Base-by-base conservation (phyloP, 2,113 vertebrate genomes). In the Urocitellus parryii region DNA sequence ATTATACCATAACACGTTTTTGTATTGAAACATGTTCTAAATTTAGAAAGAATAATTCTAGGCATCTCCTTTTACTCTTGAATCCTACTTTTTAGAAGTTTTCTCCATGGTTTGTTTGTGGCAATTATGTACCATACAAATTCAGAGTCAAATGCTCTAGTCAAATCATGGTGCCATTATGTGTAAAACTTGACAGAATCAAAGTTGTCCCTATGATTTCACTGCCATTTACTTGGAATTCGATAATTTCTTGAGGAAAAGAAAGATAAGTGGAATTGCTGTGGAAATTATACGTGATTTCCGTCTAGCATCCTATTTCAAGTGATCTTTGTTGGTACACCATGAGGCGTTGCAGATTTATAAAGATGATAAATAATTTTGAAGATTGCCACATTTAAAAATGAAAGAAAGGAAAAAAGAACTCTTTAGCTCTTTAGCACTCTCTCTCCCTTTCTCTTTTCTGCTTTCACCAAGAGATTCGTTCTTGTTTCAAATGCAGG, bases 401-500 rank as follows among this genome's bases (percentile, higher is more conserved):
- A 53, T 51, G 53, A 88, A 92, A 90, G 17, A 34, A 82, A 72
- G 39, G 61, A 61, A 65, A 45, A 89, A 77, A 85, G 48, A 86
- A 51, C 25, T 29, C 84, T 61, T 37, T 84, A 51, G 48, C 37
- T 76, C 42, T 67, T 0, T 63, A 89, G 89, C 67, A 13, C 48
- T 51, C 48, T 51, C 48, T 51, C 48, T 45, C 45, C 12, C 48
- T 70, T 3, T n/a, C 42, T 11, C 67, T 34, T 32, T 70, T 29
- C 3, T 68, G 4, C n/a, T 90, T 45, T 58, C 17, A 70, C 37
- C 51, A n/a, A 7, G 73, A 73, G 76, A 79, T 96, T 20, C 53
- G 24, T 83, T 95, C 51, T 67, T 56, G 42, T 96, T 93, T 80
- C 67, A 82, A 93, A 77, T 61, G 37, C 48, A 58, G 73, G 73